Percentiles rank a stretch among this genome's conserved stretches.
Conservation (phyloP, 2,888 invertebrate species). For the Monochamus alternatus region DNA sequence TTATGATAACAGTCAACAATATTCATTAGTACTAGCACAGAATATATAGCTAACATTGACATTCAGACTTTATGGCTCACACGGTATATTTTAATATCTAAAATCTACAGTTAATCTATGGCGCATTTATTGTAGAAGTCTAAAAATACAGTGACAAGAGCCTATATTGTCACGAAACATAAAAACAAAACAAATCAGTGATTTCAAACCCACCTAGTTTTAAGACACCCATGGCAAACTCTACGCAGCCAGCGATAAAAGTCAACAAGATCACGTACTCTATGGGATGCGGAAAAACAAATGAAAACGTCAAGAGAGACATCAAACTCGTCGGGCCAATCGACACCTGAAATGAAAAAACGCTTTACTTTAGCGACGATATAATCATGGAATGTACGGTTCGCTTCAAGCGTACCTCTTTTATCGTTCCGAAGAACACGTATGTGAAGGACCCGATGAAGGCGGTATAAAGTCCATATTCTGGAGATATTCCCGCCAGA, state of each 20-base stretch:
- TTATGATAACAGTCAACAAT: too few relatives aligned
- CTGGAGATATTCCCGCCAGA: slow-evolving; percentile 87
- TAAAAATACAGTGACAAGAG: too few relatives aligned
- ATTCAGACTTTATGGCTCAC: too few relatives aligned
- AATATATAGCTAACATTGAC: too few relatives aligned
- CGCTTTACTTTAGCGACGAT: neutral
- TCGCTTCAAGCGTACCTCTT: slow-evolving; percentile 73
- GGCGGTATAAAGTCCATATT: slow-evolving; percentile 94
- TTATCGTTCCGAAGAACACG: slow-evolving; percentile 88
- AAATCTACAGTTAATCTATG: too few relatives aligned
- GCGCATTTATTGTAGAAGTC: too few relatives aligned
- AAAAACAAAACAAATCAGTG: too few relatives aligned
- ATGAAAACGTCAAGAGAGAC: slow-evolving; percentile 87
- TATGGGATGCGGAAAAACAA: slow-evolving; percentile 79
- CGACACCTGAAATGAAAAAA: slow-evolving; percentile 71
- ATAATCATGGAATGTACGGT: neutral
- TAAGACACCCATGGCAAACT: slow-evolving; percentile 87
- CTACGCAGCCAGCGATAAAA: slow-evolving; percentile 85
- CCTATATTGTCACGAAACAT: too few relatives aligned
- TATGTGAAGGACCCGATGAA: slow-evolving; percentile 93
- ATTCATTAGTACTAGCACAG: too few relatives aligned
- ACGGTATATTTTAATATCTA: too few relatives aligned
- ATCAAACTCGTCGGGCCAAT: slow-evolving; percentile 96
- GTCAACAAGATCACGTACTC: slow-evolving; percentile 84
- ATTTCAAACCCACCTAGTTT: slow-evolving; percentile 77